Evolutionary conservation across 1,140 invertebrate genomes (phyloP).

Genomic region (Stegodyphus dumicola): DNA sequence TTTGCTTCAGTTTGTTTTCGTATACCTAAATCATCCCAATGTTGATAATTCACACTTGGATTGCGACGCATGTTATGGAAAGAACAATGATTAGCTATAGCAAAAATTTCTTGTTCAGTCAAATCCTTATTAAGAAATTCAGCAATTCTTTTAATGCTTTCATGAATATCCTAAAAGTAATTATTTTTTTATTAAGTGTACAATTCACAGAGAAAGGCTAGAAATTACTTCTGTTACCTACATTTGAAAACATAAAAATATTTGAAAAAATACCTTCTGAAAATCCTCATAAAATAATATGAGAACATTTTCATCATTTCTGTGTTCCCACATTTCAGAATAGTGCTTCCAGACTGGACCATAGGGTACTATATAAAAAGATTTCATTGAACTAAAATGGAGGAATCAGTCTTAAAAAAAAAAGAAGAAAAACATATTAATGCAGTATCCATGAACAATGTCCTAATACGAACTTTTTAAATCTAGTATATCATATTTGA

Average conservation of each 20-base stretch:
- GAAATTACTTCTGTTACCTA: background rate
- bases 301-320: conserved; percentile 42
- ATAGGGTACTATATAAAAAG: conserved; percentile 57
- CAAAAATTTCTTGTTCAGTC: conserved; percentile 65
- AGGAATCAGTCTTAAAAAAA: background rate
- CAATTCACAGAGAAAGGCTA: no score
- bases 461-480: no score
- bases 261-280: conserved; percentile 1
- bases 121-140: conserved; percentile 69
- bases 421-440: background rate
- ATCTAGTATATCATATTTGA: no score
- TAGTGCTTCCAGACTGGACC: conserved; percentile 62
- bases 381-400: background rate
- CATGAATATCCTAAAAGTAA: conserved; percentile 67
- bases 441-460: no score
- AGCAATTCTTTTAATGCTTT: conserved; percentile 68
- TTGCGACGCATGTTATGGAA: conserved; percentile 72
- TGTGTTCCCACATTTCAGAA: conserved; percentile 43
- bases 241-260: background rate
- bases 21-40: conserved; percentile 70
- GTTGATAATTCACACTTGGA: conserved; percentile 70
- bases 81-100: conserved; percentile 69
- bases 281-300: conserved; percentile 63
- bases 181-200: no score
- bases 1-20: conserved; percentile 66